A percentile compares a stretch with the other conserved stretches of the same genome.
phyloP scores from a whole-genome alignment of 1,140 invertebrate species.

The Magallana ariakensis region DNA sequence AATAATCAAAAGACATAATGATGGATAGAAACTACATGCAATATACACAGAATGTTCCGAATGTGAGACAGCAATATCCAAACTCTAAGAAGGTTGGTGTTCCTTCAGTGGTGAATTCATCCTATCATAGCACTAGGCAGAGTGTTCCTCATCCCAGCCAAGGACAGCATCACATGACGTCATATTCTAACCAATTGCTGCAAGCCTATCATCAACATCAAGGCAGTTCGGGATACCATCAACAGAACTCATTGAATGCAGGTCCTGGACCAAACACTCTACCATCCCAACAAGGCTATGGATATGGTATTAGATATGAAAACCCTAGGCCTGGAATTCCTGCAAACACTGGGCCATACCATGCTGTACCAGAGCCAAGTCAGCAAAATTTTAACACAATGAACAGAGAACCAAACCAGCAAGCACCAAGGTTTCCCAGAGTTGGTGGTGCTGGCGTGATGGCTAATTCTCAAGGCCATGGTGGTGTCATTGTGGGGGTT shows the following conservation, averaged over 20 bases:
- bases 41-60: neutral
- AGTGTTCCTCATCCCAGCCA: neutral
- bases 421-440: neutral
- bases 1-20: neutral
- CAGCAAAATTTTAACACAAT: too few species aligned
- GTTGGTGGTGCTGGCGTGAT: neutral
- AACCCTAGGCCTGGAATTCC: neutral
- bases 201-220: neutral
- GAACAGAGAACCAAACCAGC: neutral
- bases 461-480: too few species aligned
- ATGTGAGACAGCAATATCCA: neutral
- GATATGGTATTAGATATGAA: neutral
- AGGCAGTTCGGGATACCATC: neutral
- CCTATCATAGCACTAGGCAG: neutral
- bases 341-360: neutral
- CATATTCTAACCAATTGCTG: neutral
- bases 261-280: neutral
- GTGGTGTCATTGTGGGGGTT: neutral
- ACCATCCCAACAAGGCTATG: neutral
- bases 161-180: neutral
- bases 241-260: neutral
- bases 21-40: constrained; percentile 10
- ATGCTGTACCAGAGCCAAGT: neutral
- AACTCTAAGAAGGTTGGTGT: neutral
- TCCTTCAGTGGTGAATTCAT: neutral